Conservation (phyloP, 2,888 invertebrate genomes). For the Phragmatobia fuliginosa region DNA sequence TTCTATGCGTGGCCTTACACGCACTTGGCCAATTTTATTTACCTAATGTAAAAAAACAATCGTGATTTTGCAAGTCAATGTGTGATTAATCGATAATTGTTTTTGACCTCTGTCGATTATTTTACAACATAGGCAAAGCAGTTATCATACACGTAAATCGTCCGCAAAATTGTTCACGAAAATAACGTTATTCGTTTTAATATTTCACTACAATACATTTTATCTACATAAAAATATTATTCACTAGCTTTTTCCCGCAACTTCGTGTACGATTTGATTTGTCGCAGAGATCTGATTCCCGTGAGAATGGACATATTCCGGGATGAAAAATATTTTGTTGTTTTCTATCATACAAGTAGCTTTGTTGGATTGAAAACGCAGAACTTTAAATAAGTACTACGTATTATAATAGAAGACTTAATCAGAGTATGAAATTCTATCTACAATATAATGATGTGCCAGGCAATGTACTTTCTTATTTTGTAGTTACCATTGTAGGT, state of each 20-base stretch:
- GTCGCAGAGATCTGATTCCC: slow-evolving; percentile 15
- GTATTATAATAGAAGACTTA: background rate
- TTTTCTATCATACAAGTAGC: slow-evolving; percentile 7
- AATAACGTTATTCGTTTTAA: background rate
- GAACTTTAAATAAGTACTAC: background rate
- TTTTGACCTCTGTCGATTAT: background rate
- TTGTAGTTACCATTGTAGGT: no score
- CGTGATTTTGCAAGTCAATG: background rate
- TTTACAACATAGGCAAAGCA: background rate
- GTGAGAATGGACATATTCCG: slow-evolving; percentile 15
- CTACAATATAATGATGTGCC: background rate
- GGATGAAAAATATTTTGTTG: slow-evolving; percentile 20
- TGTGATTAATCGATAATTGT: background rate
- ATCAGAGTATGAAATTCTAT: background rate
- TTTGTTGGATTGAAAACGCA: background rate
- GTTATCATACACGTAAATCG: background rate
- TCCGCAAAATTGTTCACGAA: background rate
- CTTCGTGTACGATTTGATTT: slow-evolving; percentile 21
- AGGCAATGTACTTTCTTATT: no score
- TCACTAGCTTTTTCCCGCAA: slow-evolving; percentile 12
- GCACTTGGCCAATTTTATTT: no score
- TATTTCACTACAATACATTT: slow-evolving; percentile 5
- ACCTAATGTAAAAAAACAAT: no score
- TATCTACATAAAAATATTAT: slow-evolving; percentile 18
- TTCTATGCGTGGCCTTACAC: no score